Conservation (phyloP, 2,888 invertebrate species). For the Sphaerophoria taeniata region DNA sequence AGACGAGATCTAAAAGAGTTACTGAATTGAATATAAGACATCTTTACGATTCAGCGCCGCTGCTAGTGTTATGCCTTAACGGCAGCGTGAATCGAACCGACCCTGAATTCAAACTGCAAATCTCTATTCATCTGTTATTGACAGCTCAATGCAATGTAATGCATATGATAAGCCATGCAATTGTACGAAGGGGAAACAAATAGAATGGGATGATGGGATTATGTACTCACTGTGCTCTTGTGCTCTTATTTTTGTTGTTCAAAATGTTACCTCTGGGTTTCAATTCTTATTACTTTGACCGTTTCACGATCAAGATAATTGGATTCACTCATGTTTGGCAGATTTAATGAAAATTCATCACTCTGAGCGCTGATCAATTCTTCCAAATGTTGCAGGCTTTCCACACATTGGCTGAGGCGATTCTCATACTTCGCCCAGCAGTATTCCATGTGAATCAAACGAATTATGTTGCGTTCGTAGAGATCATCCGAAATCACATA, state of each 20-base stretch:
- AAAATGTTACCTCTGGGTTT: slow-evolving; percentile 83
- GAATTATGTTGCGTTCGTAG: slow-evolving; percentile 83
- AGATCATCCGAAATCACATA: slow-evolving; percentile 80
- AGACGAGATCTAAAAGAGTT: no score
- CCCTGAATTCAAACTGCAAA: no score
- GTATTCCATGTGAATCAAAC: slow-evolving; percentile 85
- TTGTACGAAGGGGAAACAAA: no score
- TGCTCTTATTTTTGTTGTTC: not conserved
- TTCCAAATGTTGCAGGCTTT: slow-evolving; percentile 78
- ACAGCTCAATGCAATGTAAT: no score
- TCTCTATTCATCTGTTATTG: no score
- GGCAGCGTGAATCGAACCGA: no score
- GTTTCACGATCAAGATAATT: slow-evolving; percentile 83
- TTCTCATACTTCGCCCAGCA: slow-evolving; percentile 84
- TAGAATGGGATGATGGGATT: no score
- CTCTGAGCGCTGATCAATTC: slow-evolving; percentile 76
- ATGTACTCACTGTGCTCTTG: no score
- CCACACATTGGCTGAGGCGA: slow-evolving; percentile 84
- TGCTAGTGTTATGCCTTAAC: no score
- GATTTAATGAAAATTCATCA: slow-evolving; percentile 80
- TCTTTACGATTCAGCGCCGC: no score
- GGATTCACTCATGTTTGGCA: slow-evolving; percentile 85
- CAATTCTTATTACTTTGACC: slow-evolving; percentile 83
- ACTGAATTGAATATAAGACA: no score
- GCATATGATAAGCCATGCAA: no score